Evolutionary conservation across 2,113 vertebrate genomes (phyloP).

Genomic region (Sorex araneus): DNA sequence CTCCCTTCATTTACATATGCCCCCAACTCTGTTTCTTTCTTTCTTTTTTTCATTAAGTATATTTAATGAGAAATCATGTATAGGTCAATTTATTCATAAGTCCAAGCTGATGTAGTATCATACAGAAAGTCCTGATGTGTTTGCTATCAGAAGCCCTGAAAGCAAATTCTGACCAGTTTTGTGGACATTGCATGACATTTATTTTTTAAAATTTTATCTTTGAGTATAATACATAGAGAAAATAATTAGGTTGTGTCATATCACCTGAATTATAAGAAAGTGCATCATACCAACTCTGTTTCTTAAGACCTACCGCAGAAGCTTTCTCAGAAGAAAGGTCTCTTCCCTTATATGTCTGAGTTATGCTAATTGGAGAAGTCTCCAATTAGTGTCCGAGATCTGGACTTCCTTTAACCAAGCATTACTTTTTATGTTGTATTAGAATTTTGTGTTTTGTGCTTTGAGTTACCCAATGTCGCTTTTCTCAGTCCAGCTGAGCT

Average conservation of each 20-base stretch:
- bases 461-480: not conserved
- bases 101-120: not conserved
- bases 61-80: not conserved
- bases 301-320: not conserved
- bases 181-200: not conserved
- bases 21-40: not conserved
- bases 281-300: not conserved
- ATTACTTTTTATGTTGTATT: not conserved
- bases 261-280: not conserved
- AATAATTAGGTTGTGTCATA: not conserved
- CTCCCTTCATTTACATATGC: fast-evolving
- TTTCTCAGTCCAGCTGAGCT: not conserved
- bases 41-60: not conserved
- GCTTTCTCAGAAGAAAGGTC: not conserved
- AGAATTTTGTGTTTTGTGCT: not conserved
- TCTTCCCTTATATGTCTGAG: not conserved
- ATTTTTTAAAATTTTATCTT: no score
- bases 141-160: not conserved
- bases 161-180: not conserved
- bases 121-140: not conserved
- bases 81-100: conserved; percentile 35
- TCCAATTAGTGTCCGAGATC: not conserved
- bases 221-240: no score
- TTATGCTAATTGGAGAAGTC: not conserved
- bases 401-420: not conserved